Conservation (phyloP, 2,888 invertebrate species). For the Gerosis bhagava region DNA sequence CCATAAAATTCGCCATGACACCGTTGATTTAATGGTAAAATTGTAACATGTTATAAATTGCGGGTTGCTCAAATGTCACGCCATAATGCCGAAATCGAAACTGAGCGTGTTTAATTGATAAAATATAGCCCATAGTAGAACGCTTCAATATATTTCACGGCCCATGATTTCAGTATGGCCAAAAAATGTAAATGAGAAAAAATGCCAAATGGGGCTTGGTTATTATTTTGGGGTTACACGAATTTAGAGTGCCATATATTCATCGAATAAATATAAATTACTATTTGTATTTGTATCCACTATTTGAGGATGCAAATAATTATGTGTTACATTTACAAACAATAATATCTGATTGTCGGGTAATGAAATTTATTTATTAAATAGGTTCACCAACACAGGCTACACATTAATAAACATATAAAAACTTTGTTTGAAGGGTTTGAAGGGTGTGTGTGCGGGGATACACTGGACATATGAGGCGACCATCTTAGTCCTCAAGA, state of each 20-base stretch:
- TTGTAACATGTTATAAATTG: constrained; percentile 55
- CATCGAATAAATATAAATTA: too few species aligned
- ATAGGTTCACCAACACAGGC: too few species aligned
- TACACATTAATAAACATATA: too few species aligned
- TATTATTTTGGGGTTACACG: constrained; percentile 48
- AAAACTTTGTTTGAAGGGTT: too few species aligned
- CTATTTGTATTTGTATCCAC: too few species aligned
- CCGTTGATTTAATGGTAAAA: constrained; percentile 62
- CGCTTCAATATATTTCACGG: constrained; percentile 73
- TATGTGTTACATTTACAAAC: too few species aligned
- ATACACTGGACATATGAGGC: too few species aligned
- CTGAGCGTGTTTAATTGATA: constrained; percentile 72
- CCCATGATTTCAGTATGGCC: constrained; percentile 60
- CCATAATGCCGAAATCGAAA: constrained; percentile 62
- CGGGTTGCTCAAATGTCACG: constrained; percentile 59
- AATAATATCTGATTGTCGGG: not conserved
- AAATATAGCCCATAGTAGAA: constrained; percentile 66
- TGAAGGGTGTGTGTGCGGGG: too few species aligned
- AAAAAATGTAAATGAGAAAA: constrained; percentile 74
- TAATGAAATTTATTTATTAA: too few species aligned
- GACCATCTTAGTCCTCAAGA: too few species aligned
- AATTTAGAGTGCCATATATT: constrained; percentile 39
- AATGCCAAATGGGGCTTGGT: constrained; percentile 67
- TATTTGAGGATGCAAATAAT: too few species aligned
- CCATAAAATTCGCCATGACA: constrained; percentile 49